Conservation (phyloP, 2,888 invertebrate species). For the Hemicrepidius hirtus region DNA sequence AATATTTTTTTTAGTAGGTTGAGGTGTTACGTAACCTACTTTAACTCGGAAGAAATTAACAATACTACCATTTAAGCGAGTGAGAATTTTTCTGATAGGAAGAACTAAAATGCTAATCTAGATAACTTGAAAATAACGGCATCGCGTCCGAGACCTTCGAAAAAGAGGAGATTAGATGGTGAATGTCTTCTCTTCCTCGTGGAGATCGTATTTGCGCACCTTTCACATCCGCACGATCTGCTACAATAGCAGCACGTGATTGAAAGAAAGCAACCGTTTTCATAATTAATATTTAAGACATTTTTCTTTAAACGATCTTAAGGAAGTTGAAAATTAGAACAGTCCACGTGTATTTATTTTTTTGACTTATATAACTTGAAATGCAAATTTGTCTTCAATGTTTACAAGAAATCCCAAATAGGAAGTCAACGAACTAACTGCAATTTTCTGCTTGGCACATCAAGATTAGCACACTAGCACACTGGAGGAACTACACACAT, state of each 20-base stretch:
- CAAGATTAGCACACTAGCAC: constrained; percentile 20
- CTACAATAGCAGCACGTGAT: constrained; percentile 28
- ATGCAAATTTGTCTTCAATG: too few species aligned
- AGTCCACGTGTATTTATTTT: not conserved
- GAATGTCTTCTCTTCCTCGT: constrained; percentile 26
- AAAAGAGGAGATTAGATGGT: constrained; percentile 26
- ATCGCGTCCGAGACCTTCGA: constrained; percentile 48
- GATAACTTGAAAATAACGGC: constrained; percentile 36
- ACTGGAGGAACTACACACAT: not conserved
- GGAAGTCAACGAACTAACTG: constrained; percentile 43
- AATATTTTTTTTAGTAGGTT: not conserved
- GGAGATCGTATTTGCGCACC: constrained; percentile 28
- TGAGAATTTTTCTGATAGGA: constrained; percentile 4
- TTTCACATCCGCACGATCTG: constrained; percentile 46
- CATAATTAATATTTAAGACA: not conserved
- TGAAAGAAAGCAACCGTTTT: constrained; percentile 46
- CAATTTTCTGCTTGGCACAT: constrained; percentile 38
- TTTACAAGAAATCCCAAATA: not conserved
- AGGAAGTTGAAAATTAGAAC: not conserved
- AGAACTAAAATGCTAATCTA: constrained; percentile 22
- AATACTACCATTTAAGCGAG: not conserved
- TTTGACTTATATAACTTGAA: too few species aligned
- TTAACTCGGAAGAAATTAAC: constrained; percentile 8
- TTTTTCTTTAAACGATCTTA: too few species aligned
- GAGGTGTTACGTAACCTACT: constrained; percentile 3